A percentile compares a stretch with the other conserved stretches of the same genome.
These are phyloP conservation scores for Tenthredo distinguenda DNA, from an alignment of 2,888 invertebrate genomes.

Conservation along the genomic window DNA sequence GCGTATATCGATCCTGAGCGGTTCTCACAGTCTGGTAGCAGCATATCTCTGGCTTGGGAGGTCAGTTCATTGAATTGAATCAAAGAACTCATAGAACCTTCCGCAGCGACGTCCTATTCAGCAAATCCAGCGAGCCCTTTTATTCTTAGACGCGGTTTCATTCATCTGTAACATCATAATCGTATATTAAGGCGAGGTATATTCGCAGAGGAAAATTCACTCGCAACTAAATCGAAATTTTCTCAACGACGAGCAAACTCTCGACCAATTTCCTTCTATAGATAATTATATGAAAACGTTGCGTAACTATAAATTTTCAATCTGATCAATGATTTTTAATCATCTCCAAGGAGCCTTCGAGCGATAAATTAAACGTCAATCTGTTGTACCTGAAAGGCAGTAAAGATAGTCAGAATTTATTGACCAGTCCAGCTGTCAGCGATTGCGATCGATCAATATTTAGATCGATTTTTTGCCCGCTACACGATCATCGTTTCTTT, in stretches of 20 bases:
- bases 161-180: not conserved
- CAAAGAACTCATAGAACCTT: too few species aligned
- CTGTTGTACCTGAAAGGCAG: not conserved
- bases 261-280: too few species aligned
- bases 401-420: conserved; percentile 28
- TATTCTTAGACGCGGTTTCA: not conserved
- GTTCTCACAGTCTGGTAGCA: conserved; percentile 11
- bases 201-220: too few species aligned
- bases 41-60: not conserved
- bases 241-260: too few species aligned
- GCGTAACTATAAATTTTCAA: too few species aligned
- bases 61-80: conserved; percentile 1
- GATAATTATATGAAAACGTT: too few species aligned
- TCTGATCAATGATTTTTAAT: not conserved
- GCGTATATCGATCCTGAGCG: not conserved
- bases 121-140: not conserved
- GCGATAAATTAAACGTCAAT: not conserved
- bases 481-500: not conserved
- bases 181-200: too few species aligned
- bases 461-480: conserved; percentile 4
- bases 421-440: not conserved
- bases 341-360: not conserved
- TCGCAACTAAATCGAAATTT: too few species aligned
- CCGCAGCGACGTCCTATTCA: not conserved
- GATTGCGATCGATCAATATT: conserved; percentile 29